Conservation (phyloP, 2,113 vertebrate species). For the Triplophysa siluroides region DNA sequence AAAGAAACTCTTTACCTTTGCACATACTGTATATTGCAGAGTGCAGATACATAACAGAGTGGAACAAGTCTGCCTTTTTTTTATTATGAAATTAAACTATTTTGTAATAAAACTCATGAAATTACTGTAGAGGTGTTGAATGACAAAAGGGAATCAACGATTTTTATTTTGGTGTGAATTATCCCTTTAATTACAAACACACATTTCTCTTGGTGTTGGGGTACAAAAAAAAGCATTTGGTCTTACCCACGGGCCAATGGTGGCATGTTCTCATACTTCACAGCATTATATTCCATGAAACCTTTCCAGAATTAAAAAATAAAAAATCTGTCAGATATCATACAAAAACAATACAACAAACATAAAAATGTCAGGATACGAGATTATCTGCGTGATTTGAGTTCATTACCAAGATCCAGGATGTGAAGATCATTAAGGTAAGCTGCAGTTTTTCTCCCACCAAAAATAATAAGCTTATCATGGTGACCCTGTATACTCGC, state of each 20-base stretch:
- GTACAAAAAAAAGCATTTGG: not conserved
- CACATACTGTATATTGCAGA: not conserved
- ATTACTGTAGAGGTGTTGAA: too few species aligned
- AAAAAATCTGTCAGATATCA: conserved; percentile 1
- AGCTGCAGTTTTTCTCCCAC: conserved; percentile 75
- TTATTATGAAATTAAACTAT: too few species aligned
- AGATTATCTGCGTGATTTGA: not conserved
- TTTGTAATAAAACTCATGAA: too few species aligned
- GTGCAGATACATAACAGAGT: not conserved
- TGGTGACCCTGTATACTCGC: conserved; percentile 72
- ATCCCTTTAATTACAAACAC: not conserved
- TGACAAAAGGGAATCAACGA: not conserved
- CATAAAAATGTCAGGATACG: not conserved
- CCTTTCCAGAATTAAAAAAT: conserved; percentile 64
- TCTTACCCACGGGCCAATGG: conserved; percentile 82
- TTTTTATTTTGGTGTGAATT: not conserved
- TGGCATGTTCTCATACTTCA: conserved; percentile 73
- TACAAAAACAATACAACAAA: not conserved
- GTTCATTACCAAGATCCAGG: conserved; percentile 81
- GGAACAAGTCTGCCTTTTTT: too few species aligned
- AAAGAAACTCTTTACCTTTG: not conserved
- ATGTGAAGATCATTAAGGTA: conserved; percentile 85
- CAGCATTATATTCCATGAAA: conserved; percentile 87
- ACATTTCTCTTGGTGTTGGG: too few species aligned
- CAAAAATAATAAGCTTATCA: conserved; percentile 84